These are phyloP conservation scores for Dipodomys stephensi DNA, from an alignment of 2,113 vertebrate genomes.

Conservation along the genomic window DNA sequence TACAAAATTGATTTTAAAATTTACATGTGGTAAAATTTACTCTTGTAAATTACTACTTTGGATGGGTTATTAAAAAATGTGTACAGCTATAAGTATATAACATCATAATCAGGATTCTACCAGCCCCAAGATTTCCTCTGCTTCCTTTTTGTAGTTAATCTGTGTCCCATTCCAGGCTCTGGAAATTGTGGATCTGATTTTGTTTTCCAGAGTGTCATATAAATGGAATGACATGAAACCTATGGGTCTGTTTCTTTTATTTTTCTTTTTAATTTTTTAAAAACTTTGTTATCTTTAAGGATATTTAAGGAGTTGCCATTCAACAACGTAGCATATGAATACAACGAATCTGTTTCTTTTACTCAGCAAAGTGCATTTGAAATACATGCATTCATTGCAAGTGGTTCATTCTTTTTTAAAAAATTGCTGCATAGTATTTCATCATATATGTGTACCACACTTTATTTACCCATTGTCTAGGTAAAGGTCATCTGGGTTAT, in stretches of 20 bases:
- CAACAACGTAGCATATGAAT: no score
- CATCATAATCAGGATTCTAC: neutral
- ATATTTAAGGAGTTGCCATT: no score
- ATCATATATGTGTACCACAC: neutral
- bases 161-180: neutral
- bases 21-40: neutral
- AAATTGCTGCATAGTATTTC: neutral
- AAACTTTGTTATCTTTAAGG: no score
- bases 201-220: neutral
- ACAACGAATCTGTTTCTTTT: neutral
- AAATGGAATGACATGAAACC: neutral
- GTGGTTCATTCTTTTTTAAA: neutral
- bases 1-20: neutral
- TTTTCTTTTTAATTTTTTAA: no score
- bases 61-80: neutral
- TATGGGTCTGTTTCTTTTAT: neutral
- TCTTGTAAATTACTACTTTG: neutral
- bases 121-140: neutral
- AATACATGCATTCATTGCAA: neutral
- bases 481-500: neutral
- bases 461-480: neutral
- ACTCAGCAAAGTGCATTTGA: neutral
- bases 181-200: neutral
- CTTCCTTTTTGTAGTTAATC: neutral
- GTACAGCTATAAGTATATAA: neutral